A percentile compares a stretch with the other conserved stretches of the same genome.
Evolutionary conservation across 2,113 vertebrate species (phyloP).

Genomic region (Chitala chitala): DNA sequence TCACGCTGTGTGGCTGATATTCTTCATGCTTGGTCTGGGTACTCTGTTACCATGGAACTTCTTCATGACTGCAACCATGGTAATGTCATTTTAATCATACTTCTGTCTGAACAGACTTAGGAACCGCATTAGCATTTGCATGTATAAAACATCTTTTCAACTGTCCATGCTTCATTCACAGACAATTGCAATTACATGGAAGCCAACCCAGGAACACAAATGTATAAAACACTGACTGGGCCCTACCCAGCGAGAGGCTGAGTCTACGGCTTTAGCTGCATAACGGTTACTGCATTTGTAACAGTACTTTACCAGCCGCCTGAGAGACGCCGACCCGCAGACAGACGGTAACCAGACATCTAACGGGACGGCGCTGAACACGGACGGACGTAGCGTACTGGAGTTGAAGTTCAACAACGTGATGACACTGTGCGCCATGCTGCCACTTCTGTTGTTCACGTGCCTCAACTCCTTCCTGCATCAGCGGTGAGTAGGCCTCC

Average conservation of each 20-base stretch:
- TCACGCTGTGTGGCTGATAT: conserved; percentile 76
- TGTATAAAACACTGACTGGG: not conserved
- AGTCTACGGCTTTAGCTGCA: not conserved
- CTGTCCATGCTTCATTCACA: no score
- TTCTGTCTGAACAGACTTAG: no score
- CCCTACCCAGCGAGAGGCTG: not conserved
- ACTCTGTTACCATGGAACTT: conserved; percentile 93
- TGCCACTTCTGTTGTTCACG: conserved; percentile 72
- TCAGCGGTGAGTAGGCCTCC: conserved; percentile 56
- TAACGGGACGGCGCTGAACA: not conserved
- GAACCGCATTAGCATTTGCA: no score
- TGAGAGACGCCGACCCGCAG: conserved; percentile 42
- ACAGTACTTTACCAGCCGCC: conserved; percentile 73
- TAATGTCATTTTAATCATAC: conserved; percentile 48
- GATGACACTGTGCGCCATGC: conserved; percentile 78
- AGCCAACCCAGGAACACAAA: no score
- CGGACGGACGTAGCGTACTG: conserved; percentile 36
- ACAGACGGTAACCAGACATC: not conserved
- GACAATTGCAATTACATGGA: no score
- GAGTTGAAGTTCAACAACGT: conserved; percentile 70
- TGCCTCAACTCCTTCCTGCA: conserved; percentile 80
- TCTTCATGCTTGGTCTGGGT: conserved; percentile 82
- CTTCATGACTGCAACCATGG: conserved; percentile 81
- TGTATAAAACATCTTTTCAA: no score
- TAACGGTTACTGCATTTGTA: not conserved